Percentiles rank a stretch among this genome's conserved stretches.
Conservation (phyloP, 2,797 vertebrate species). For the Manis pentadactyla region DNA sequence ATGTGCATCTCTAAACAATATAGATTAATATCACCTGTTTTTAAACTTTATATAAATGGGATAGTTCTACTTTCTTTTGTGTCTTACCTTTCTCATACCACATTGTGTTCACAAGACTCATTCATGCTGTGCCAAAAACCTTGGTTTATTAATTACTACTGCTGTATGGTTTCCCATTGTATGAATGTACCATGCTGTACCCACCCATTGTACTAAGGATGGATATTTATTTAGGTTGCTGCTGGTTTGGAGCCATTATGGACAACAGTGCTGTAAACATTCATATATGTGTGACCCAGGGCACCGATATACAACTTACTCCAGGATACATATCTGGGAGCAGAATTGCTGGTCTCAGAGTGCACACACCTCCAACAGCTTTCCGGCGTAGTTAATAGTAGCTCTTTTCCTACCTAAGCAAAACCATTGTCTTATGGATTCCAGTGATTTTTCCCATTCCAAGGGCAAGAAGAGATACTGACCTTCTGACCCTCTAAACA, state of each 20-base stretch:
- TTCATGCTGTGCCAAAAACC: not conserved
- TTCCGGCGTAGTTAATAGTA: not conserved
- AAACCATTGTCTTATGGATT: not conserved
- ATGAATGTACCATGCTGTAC: not conserved
- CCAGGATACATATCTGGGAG: not conserved
- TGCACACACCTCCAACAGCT: not conserved
- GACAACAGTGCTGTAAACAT: not conserved
- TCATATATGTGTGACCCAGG: not conserved
- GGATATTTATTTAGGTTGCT: not conserved
- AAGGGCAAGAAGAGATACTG: not conserved
- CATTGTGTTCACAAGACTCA: not conserved
- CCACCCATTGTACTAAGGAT: not conserved
- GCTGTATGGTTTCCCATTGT: not conserved
- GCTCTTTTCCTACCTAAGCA: not conserved
- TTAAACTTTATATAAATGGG: not conserved
- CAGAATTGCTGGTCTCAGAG: not conserved
- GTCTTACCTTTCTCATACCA: not conserved
- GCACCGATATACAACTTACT: not conserved
- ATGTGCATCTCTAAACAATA: not conserved
- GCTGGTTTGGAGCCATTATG: not conserved
- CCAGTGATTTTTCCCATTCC: constrained; percentile 23
- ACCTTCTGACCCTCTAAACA: not conserved
- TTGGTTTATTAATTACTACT: not conserved
- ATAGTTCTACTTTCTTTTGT: not conserved
- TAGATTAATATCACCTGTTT: not conserved